Percentiles rank a stretch among this genome's conserved stretches.
These are phyloP conservation scores for Luidia sarsii DNA, from an alignment of 53 echinoderm and acorn worm species.

Conservation along the genomic window DNA sequence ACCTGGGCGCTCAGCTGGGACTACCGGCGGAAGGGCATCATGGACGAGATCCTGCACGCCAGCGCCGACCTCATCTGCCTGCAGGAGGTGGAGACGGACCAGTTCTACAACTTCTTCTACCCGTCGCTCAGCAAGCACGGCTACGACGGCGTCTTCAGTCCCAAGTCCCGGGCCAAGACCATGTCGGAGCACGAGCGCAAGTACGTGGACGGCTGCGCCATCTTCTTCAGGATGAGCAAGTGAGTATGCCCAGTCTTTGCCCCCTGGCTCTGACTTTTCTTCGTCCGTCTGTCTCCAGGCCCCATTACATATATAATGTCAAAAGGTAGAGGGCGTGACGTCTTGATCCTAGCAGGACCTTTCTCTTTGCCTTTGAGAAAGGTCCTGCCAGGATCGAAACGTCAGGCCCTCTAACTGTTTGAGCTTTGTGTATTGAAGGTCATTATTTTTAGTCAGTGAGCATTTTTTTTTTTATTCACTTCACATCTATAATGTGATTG, in stretches of 20 bases:
- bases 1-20: constrained; percentile 98
- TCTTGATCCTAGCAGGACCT: no score
- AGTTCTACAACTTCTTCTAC: constrained; percentile 93
- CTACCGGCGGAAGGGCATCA: constrained; percentile 96
- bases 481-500: no score
- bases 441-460: no score
- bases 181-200: constrained; percentile 94
- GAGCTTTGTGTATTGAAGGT: neutral
- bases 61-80: constrained; percentile 94
- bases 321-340: no score
- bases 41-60: constrained; percentile 86
- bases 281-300: no score
- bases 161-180: constrained; percentile 97
- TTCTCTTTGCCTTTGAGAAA: no score
- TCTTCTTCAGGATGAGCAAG: constrained; percentile 97
- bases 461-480: no score
- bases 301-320: no score
- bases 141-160: constrained; percentile 98
- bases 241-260: constrained; percentile 51
- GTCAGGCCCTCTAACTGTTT: neutral
- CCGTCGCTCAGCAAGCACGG: constrained; percentile 91
- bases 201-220: constrained; percentile 97
- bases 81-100: constrained; percentile 98
- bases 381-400: no score
- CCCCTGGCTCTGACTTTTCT: no score